Base-by-base conservation (phyloP, 2,797 vertebrate genomes). In the Chrosomus eos region DNA sequence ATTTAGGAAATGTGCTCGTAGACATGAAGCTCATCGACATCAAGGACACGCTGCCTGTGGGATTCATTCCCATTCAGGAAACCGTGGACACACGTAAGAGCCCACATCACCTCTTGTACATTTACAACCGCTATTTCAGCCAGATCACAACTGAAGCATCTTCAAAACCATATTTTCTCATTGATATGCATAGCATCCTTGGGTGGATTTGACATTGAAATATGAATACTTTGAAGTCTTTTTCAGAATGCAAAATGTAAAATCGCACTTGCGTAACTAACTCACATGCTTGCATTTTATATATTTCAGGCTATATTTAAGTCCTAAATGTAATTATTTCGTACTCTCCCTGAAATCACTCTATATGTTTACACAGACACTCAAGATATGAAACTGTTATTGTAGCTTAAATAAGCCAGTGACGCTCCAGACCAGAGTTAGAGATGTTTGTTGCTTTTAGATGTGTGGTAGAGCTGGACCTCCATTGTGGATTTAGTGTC, bases 21-120 rank as follows among this genome's bases (percentile, higher is more conserved):
- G 98, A 99, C 90, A 99, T 99, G 98, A 99, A 99, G 93, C 94
- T 99, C 88, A 99, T 99, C 66, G 98, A 99, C 85, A 97, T 98
- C 91, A 99, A 99, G 93, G 98, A 99, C 94, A 99, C 98, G 0
- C 93, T 99, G 88, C 98, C 98, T 0, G 97, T 99, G 10, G 98
- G 98, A 80, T 99, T 99, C 93, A 99, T 99, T 87, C 97, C 98
- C 0, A 98, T 99, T 88, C 98, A 99, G 90, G 98, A 99, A 92
- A 99, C 98, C 0, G 96, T 97, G 33, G 98, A 99, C 88, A 98
- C 98, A 85, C 98, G 98, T 99, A 94, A 97, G 97, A 94, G 84
- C 7, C 11, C 51, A 21, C 64, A 78, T 53, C 18, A 53, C 13
- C 36, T 67, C 26, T 74, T 40, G 5, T 0, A 45, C 1, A 4